A percentile compares a stretch with the other conserved stretches of the same genome.
phyloP scores from a whole-genome alignment of 2,797 vertebrate genomes.

The Staurois parvus region DNA sequence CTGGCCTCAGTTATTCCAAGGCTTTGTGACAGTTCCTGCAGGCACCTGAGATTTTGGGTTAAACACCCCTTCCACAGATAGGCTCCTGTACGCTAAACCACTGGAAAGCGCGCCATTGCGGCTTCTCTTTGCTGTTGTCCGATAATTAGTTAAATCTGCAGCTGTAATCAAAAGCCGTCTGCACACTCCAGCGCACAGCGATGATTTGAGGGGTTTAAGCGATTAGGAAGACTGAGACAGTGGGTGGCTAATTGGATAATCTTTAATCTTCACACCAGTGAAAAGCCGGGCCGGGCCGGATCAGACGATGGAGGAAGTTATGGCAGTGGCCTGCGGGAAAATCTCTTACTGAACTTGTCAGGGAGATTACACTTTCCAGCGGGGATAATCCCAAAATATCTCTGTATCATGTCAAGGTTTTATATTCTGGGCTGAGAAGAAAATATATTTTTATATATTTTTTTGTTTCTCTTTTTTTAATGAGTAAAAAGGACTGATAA shows the following conservation, averaged over 20 bases:
- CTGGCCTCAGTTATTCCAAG: no score
- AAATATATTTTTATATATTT: no score
- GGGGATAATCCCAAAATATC: constrained; percentile 67
- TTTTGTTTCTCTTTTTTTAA: constrained; percentile 2
- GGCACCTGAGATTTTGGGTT: no score
- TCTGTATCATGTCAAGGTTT: background rate
- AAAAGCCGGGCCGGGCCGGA: constrained; percentile 64
- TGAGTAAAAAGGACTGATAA: background rate
- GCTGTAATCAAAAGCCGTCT: constrained; percentile 71
- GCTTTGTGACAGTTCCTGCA: no score
- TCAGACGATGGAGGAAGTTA: constrained; percentile 80
- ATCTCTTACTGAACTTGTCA: constrained; percentile 85
- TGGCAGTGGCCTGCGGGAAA: constrained; percentile 69
- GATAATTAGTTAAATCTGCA: constrained; percentile 84
- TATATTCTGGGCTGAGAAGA: background rate
- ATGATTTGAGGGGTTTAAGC: constrained; percentile 78
- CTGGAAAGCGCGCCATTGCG: constrained; percentile 64
- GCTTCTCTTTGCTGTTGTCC: constrained; percentile 76
- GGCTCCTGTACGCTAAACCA: constrained; percentile 65
- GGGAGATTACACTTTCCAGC: constrained; percentile 74
- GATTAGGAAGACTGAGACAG: constrained; percentile 80
- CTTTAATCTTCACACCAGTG: constrained; percentile 87
- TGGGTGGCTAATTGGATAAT: constrained; percentile 93
- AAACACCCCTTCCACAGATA: no score
- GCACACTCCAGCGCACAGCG: constrained; percentile 76